Percentiles rank a stretch among this genome's conserved stretches.
Conservation (phyloP, 2,888 invertebrate species). For the Amphimallon solstitiale region DNA sequence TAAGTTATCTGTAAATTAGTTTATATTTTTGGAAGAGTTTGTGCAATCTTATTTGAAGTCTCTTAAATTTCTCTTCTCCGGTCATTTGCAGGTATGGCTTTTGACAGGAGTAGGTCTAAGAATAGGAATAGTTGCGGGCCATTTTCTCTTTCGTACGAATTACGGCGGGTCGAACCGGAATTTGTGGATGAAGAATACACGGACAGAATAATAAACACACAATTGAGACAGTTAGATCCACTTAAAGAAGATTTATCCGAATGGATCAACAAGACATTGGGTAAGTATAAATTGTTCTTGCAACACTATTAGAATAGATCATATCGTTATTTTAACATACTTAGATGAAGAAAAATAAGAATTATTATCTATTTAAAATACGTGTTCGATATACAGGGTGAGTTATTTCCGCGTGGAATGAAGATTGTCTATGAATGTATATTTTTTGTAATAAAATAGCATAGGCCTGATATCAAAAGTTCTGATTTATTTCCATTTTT, state of each 20-base stretch:
- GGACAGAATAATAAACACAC: constrained; percentile 78
- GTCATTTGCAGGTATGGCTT: constrained; percentile 49
- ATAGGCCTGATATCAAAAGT: no score
- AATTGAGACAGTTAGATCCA: constrained; percentile 82
- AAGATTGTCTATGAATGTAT: no score
- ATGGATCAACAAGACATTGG: constrained; percentile 87
- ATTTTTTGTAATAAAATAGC: no score
- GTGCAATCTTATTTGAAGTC: neutral
- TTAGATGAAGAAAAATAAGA: neutral
- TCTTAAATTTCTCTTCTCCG: no score
- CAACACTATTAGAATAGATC: neutral
- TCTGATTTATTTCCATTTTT: no score
- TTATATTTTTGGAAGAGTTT: neutral
- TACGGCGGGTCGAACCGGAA: constrained; percentile 55
- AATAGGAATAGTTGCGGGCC: constrained; percentile 72
- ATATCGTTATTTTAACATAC: no score
- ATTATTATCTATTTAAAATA: neutral
- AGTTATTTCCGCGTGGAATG: no score
- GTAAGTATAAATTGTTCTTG: no score
- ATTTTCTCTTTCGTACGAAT: constrained; percentile 65
- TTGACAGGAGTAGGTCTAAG: constrained; percentile 50
- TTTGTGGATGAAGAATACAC: constrained; percentile 67
- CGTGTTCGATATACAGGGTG: no score
- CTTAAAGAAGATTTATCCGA: constrained; percentile 88
- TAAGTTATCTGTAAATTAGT: no score